These are phyloP conservation scores for Puma concolor DNA, from an alignment of 2,113 vertebrate species.

Conservation along the genomic window DNA sequence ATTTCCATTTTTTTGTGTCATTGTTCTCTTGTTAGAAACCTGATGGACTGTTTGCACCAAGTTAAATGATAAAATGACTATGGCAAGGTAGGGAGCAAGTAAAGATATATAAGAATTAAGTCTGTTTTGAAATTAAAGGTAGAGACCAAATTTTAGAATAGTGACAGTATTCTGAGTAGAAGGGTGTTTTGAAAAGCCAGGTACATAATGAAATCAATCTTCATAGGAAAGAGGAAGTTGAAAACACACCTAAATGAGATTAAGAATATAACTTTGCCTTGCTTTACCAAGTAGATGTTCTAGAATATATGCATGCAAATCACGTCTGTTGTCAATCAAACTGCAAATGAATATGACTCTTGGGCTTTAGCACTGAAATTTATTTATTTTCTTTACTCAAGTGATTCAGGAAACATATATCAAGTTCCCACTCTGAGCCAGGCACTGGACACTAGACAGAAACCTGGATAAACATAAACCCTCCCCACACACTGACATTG, in stretches of 20 bases:
- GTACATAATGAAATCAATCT: conserved; percentile 44
- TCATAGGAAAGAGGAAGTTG: background rate
- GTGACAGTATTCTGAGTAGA: conserved; percentile 47
- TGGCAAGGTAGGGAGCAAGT: conserved; percentile 67
- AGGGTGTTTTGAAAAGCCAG: background rate
- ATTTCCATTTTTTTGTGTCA: conserved; percentile 87
- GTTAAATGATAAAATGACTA: conserved; percentile 81
- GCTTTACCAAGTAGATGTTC: background rate
- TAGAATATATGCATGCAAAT: background rate
- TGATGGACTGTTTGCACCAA: conserved; percentile 78
- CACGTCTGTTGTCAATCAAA: background rate
- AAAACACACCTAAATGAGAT: background rate
- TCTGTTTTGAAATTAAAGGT: conserved; percentile 78
- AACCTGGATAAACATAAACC: background rate
- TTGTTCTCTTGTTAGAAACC: conserved; percentile 85
- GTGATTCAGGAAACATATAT: background rate
- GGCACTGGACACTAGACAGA: background rate
- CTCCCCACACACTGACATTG: background rate
- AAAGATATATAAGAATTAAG: conserved; percentile 76
- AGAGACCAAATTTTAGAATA: conserved; percentile 50
- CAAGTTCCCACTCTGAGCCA: background rate
- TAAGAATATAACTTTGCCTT: conserved; percentile 4
- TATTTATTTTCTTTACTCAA: conserved; percentile 37
- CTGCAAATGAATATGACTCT: background rate
- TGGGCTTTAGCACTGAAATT: background rate